These are phyloP conservation scores for Ophthalmolycus amberensis DNA, from an alignment of 2,113 vertebrate genomes.

Conservation along the genomic window DNA sequence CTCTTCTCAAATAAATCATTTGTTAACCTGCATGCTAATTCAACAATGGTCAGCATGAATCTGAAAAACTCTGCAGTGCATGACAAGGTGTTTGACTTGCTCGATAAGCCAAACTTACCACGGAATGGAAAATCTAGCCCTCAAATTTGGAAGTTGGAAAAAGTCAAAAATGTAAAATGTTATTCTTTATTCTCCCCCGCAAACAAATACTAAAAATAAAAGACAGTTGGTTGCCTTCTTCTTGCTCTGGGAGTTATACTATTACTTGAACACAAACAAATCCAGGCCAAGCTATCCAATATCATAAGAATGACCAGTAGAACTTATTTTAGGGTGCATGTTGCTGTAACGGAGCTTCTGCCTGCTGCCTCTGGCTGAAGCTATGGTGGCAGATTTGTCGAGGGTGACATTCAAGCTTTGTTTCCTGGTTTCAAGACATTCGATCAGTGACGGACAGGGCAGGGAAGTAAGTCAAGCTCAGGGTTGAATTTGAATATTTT, in stretches of 20 bases:
- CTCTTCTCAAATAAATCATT: background rate
- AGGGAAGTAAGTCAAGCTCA: background rate
- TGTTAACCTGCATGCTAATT: background rate
- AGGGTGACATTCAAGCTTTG: slow-evolving; percentile 2
- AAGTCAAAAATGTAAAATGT: no score
- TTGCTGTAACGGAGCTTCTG: background rate
- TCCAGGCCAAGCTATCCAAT: background rate
- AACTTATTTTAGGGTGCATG: background rate
- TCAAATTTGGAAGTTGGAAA: background rate
- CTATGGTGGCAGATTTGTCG: no score
- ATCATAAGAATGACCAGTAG: background rate
- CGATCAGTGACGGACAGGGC: slow-evolving; percentile 16
- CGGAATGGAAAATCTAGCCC: background rate
- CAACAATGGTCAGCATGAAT: background rate
- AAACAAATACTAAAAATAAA: background rate
- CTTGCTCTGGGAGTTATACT: no score
- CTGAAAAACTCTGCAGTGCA: background rate
- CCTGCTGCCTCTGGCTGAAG: background rate
- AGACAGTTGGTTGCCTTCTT: background rate
- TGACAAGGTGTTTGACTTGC: background rate
- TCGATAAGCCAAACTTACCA: background rate
- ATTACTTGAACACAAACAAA: background rate
- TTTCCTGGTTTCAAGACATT: slow-evolving; percentile 25
- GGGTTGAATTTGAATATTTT: background rate
- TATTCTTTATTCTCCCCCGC: no score